Conservation (phyloP, 2,113 vertebrate species). For the Rhineura floridana region DNA sequence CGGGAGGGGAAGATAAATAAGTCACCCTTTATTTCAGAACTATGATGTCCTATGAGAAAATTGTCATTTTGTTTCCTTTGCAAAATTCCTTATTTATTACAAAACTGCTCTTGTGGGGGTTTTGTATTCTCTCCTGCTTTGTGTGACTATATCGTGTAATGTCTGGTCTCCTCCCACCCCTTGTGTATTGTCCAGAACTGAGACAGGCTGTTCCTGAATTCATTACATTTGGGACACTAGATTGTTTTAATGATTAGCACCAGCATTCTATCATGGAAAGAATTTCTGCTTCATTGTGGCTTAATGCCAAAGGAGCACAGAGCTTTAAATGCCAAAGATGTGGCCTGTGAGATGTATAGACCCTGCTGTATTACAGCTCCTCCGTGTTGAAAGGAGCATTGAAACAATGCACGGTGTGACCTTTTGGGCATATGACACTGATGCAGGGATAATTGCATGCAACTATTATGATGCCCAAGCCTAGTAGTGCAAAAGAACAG, state of each 20-base stretch:
- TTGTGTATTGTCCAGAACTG: neutral
- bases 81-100: neutral
- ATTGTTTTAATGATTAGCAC: slow-evolving; percentile 26
- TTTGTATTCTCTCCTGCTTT: slow-evolving; percentile 7
- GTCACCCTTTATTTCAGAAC: slow-evolving; percentile 27
- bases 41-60: slow-evolving; percentile 8
- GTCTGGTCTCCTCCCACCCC: neutral
- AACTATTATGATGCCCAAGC: neutral
- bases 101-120: neutral
- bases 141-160: neutral
- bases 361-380: neutral
- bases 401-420: neutral
- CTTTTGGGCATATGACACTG: neutral
- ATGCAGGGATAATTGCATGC: neutral
- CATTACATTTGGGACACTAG: neutral
- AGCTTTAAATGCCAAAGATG: neutral
- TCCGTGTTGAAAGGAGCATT: neutral
- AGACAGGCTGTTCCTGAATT: slow-evolving; percentile 10
- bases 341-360: neutral
- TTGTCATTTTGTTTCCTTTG: slow-evolving; percentile 33
- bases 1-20: neutral
- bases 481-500: neutral
- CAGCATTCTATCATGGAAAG: neutral
- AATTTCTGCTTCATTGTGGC: neutral
- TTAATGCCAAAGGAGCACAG: neutral